These are phyloP conservation scores for Thalassaphorura encarpata DNA, from an alignment of 1,140 invertebrate genomes.

Conservation along the genomic window DNA sequence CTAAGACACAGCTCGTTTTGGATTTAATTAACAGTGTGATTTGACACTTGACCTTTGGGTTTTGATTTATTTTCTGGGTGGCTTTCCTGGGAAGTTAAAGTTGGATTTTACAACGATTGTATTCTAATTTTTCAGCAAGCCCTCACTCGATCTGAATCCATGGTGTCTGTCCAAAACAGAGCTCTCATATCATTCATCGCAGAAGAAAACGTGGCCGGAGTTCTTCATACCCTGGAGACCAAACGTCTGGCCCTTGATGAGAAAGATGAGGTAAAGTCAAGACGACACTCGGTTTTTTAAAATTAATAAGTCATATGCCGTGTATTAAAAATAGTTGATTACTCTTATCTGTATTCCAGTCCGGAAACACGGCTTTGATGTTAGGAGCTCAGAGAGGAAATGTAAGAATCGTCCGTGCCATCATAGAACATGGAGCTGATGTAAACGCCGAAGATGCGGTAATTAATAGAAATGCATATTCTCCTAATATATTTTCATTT, in stretches of 20 bases:
- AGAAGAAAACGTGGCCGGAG: conserved; percentile 64
- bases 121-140: not conserved
- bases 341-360: conserved; percentile 46
- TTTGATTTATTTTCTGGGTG: not conserved
- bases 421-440: conserved; percentile 76
- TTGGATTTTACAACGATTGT: not conserved
- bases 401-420: conserved; percentile 64
- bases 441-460: conserved; percentile 77
- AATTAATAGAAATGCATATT: conserved; percentile 30
- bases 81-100: not conserved
- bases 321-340: not conserved
- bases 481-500: conserved; percentile 3
- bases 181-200: conserved; percentile 65
- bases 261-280: conserved; percentile 77
- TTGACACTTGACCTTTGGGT: not conserved
- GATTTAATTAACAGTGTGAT: not conserved
- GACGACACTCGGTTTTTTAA: conserved; percentile 21
- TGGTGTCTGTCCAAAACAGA: conserved; percentile 74
- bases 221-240: conserved; percentile 69
- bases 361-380: conserved; percentile 84
- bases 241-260: conserved; percentile 75
- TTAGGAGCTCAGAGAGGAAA: conserved; percentile 71
- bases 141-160: conserved; percentile 54
- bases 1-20: not conserved
- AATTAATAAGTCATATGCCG: not conserved